Evolutionary conservation across 2,797 vertebrate species (phyloP).

Genomic region (Mallotus villosus): DNA sequence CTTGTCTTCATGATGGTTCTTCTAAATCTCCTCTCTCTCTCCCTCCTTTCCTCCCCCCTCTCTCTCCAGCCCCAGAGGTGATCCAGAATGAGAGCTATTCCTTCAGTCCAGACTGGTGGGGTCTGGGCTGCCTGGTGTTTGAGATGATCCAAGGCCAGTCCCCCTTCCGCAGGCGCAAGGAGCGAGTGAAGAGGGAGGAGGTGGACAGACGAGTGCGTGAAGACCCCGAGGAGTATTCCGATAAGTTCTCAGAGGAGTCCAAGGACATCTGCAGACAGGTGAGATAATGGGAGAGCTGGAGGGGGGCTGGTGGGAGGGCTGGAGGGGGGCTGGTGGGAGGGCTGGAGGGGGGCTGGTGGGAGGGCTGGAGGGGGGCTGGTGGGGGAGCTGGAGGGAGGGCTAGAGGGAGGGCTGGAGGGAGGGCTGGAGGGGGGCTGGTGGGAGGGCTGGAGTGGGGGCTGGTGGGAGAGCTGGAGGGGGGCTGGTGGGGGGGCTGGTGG

Average conservation of each 20-base stretch:
- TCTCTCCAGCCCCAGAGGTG: constrained; percentile 84
- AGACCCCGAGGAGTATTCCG: constrained; percentile 84
- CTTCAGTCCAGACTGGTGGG: constrained; percentile 94
- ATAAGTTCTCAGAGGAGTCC: constrained; percentile 86
- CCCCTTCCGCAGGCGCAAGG: constrained; percentile 87
- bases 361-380: background rate
- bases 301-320: background rate
- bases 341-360: background rate
- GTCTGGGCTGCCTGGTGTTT: constrained; percentile 89
- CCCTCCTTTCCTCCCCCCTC: background rate
- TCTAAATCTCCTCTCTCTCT: background rate
- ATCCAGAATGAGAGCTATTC: constrained; percentile 87
- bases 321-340: background rate
- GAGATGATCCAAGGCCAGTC: constrained; percentile 94
- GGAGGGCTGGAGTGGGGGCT: background rate
- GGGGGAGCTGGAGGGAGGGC: background rate
- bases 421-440: background rate
- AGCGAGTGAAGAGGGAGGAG: constrained; percentile 86
- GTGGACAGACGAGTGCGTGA: constrained; percentile 85
- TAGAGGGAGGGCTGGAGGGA: background rate
- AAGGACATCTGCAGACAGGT: constrained; percentile 92
- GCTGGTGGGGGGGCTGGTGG: background rate
- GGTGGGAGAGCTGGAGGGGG: background rate
- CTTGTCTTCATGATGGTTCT: background rate
- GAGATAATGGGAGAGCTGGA: constrained; percentile 44